Conservation (phyloP, 1,140 invertebrate species). For the Drosophila setifemur region DNA sequence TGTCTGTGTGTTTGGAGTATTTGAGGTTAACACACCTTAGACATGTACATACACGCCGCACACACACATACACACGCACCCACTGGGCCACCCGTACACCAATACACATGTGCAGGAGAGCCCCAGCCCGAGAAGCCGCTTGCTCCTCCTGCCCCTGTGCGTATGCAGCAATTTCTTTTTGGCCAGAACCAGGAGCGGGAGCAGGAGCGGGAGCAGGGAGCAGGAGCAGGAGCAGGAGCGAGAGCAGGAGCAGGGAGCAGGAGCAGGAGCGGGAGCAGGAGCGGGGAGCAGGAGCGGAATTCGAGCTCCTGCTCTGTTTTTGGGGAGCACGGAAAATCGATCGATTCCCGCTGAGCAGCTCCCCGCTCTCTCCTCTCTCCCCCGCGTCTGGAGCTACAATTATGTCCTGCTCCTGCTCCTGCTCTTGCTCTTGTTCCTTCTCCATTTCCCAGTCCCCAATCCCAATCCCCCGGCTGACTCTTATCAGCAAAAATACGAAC, state of each 20-base stretch:
- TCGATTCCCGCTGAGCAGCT: slow-evolving; percentile 42
- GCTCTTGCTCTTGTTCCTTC: background rate
- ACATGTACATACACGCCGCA: slow-evolving; percentile 72
- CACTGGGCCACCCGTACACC: slow-evolving; percentile 16
- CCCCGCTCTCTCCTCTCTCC: background rate
- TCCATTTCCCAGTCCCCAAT: background rate
- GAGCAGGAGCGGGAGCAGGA: no score
- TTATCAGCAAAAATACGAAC: slow-evolving; percentile 69
- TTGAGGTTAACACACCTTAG: slow-evolving; percentile 82
- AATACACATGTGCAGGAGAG: slow-evolving; percentile 28
- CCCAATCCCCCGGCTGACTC: slow-evolving; percentile 23
- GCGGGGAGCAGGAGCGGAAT: no score
- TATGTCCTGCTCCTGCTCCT: slow-evolving; percentile 16
- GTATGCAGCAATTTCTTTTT: slow-evolving; percentile 74
- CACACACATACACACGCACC: slow-evolving; percentile 16
- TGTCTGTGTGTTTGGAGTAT: slow-evolving; percentile 44
- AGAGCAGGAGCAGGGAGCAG: no score
- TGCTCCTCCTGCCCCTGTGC: slow-evolving; percentile 56
- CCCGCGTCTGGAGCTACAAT: slow-evolving; percentile 51
- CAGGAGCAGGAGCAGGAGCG: no score
- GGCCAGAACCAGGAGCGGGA: no score
- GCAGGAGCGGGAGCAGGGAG: no score
- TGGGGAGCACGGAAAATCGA: slow-evolving; percentile 73
- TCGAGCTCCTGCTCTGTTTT: slow-evolving; percentile 43
- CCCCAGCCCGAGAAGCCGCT: slow-evolving; percentile 46